Evolutionary conservation across 2,888 invertebrate genomes (phyloP).

Genomic region (Pandemis cinnamomeana): DNA sequence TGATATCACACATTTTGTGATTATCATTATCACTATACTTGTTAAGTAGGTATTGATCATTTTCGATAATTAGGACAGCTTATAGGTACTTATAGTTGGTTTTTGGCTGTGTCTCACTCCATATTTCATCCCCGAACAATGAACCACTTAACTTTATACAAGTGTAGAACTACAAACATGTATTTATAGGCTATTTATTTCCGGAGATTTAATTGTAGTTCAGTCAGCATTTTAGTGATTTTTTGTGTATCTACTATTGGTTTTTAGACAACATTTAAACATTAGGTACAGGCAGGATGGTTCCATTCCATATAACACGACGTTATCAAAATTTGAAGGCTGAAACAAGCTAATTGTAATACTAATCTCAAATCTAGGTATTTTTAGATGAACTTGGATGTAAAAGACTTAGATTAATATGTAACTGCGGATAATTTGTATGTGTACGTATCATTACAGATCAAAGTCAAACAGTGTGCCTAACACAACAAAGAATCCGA

Average conservation of each 20-base stretch:
- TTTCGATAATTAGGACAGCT: no score
- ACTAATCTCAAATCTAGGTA: conserved; percentile 17
- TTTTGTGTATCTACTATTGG: not conserved
- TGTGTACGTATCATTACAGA: no score
- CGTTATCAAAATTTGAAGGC: conserved; percentile 27
- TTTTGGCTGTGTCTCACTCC: no score
- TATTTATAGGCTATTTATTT: not conserved
- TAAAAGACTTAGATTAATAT: not conserved
- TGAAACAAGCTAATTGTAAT: conserved; percentile 8
- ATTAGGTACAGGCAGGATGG: conserved; percentile 30
- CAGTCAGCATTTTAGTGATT: not conserved
- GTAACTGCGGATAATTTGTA: no score
- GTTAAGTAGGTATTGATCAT: no score
- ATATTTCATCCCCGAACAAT: no score
- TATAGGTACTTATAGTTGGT: no score
- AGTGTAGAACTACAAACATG: not conserved
- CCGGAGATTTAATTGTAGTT: not conserved
- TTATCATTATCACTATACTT: no score
- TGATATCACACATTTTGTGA: not conserved
- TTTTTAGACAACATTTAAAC: not conserved
- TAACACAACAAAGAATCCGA: no score
- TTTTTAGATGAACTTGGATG: not conserved
- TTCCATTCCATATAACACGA: conserved; percentile 36
- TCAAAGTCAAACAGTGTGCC: no score
- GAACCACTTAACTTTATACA: no score